Evolutionary conservation across 2,888 invertebrate species (phyloP).

Genomic region (Drosophila nigricruria): DNA sequence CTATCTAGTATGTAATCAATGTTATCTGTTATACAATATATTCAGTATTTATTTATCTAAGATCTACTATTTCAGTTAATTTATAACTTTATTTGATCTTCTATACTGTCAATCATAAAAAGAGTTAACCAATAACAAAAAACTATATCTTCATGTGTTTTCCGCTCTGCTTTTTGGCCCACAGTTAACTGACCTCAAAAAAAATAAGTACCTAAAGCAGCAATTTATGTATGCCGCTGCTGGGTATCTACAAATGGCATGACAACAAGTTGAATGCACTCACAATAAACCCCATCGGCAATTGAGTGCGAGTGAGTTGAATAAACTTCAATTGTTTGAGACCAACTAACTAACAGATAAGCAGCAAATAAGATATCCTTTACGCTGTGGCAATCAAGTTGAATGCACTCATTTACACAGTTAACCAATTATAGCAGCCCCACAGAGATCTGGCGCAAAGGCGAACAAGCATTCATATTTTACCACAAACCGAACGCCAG

Average conservation of each 20-base stretch:
- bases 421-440: neutral
- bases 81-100: neutral
- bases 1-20: too few species aligned
- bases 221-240: slow-evolving; percentile 36
- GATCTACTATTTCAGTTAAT: neutral
- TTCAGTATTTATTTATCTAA: neutral
- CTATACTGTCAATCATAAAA: neutral
- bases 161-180: slow-evolving; percentile 8
- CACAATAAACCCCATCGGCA: slow-evolving; percentile 30
- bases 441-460: neutral
- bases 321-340: slow-evolving; percentile 36
- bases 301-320: slow-evolving; percentile 47
- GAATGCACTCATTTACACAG: slow-evolving; percentile 16
- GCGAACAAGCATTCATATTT: slow-evolving; percentile 1
- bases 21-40: too few species aligned
- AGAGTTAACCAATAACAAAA: neutral
- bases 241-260: slow-evolving; percentile 17
- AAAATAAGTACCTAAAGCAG: slow-evolving; percentile 45
- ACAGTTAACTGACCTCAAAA: slow-evolving; percentile 55
- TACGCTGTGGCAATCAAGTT: slow-evolving; percentile 10
- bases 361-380: slow-evolving; percentile 15
- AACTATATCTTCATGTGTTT: neutral
- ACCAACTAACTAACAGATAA: slow-evolving; percentile 14
- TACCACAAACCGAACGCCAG: neutral
- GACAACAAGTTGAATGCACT: slow-evolving; percentile 40